phyloP scores from a whole-genome alignment of 1,140 invertebrate species.

The Leptoteleia sp. region DNA sequence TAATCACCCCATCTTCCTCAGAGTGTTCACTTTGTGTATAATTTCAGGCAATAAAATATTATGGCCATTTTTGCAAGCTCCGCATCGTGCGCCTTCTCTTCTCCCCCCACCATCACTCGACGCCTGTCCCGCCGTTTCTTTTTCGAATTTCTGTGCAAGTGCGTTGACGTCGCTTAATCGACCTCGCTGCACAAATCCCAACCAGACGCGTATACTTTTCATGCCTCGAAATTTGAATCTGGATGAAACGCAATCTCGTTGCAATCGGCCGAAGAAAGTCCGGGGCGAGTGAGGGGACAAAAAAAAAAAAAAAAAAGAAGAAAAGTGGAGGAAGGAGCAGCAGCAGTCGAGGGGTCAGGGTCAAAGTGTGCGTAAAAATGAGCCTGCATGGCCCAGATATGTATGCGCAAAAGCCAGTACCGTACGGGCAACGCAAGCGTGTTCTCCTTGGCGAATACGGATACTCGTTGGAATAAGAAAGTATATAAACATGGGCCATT shows the following conservation, averaged over 20 bases:
- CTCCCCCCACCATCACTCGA: too few relatives aligned
- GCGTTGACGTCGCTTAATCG: slow-evolving; percentile 21
- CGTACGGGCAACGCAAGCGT: slow-evolving; percentile 62
- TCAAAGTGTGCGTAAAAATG: slow-evolving; percentile 58
- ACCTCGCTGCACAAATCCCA: slow-evolving; percentile 25
- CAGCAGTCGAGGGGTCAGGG: slow-evolving; percentile 57
- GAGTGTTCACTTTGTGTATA: slow-evolving; percentile 54
- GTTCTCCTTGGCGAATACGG: slow-evolving; percentile 66
- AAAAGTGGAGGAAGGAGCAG: slow-evolving; percentile 37
- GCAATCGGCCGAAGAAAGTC: slow-evolving; percentile 36
- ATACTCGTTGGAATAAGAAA: slow-evolving; percentile 67
- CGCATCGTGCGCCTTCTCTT: background rate
- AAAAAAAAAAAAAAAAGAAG: too few relatives aligned
- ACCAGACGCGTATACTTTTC: slow-evolving; percentile 34
- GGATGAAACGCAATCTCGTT: slow-evolving; percentile 50
- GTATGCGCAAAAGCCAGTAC: slow-evolving; percentile 54
- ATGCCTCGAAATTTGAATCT: slow-evolving; percentile 43
- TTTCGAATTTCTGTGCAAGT: slow-evolving; percentile 26
- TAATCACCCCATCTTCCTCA: slow-evolving; percentile 51
- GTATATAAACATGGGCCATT: slow-evolving; percentile 78
- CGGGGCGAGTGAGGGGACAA: background rate
- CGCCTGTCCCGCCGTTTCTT: slow-evolving; percentile 8
- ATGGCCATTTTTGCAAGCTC: slow-evolving; percentile 21
- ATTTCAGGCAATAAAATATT: slow-evolving; percentile 57
- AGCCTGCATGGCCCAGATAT: slow-evolving; percentile 60